Base-by-base conservation (phyloP, 2,888 invertebrate species). In the Acleris literana region DNA sequence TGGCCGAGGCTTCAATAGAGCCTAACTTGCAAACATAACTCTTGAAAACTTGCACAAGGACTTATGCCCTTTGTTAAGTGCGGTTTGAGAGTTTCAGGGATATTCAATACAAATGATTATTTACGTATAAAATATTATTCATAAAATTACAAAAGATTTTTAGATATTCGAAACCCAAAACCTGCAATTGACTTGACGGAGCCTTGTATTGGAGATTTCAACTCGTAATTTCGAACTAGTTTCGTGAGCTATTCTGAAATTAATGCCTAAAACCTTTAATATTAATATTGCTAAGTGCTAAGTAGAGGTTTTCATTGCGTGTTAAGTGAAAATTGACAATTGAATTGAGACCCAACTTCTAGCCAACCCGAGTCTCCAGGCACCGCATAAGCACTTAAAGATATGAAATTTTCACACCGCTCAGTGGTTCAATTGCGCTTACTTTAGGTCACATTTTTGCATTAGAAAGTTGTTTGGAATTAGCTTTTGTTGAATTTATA, bases 401-500 rank as follows among this genome's bases (percentile, higher is more conserved):
- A 77, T 86, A 85, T 87, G 88, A 88, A 89, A 86, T 86, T 89
- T 89, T 87, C 83, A 85, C 77, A 68, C 73, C 73, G 76, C 80
- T 85, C 87, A 80, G 83, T 87, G 81, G 76, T 77, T 75, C 85
- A 88, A 85, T 83, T 84, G 84, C 79, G 71, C 49, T 51, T 20
- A 43, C 63, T 43, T 46, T 67, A 51, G 48, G 57, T 52, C 22
- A 43, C 25, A 63, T 29, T 68, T 55, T 33, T 33, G 43, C 11
- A 0, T 6, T n/a, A 39, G 11, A 11, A 39, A 39, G 13, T 13
- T 4, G 11, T 39, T 33, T 33, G 9, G 33, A 33, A 33, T 9
- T 39, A 13, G 13, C 13, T 11, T 13, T 13, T 3, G 33, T 33
- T 11, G 33, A 33, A 13, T 62, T 56, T 55, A 39, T 64, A 63